Percentiles rank a stretch among this genome's conserved stretches.
phyloP scores from a whole-genome alignment of 2,113 vertebrate species.

The Murina feae region DNA sequence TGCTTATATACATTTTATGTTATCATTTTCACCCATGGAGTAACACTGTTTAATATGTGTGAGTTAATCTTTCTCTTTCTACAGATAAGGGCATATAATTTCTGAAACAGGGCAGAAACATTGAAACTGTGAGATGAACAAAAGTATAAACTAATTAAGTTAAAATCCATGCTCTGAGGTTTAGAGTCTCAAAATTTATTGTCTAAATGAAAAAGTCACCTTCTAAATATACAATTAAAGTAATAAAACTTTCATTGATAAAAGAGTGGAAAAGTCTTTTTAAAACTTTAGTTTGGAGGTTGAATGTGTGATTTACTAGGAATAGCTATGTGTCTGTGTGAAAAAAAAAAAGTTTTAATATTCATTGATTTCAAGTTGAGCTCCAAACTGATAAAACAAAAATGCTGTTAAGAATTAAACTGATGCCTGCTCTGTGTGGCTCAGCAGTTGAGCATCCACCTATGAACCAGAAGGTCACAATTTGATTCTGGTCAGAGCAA shows the following conservation, averaged over 20 bases:
- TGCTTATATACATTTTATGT: conserved; percentile 26
- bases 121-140: conserved; percentile 53
- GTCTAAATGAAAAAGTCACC: conserved; percentile 60
- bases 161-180: conserved; percentile 56
- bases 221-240: conserved; percentile 61
- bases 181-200: conserved; percentile 40
- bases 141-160: conserved; percentile 63
- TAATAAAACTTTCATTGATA: conserved; percentile 46
- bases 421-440: too few relatives aligned
- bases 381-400: neutral
- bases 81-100: conserved; percentile 62
- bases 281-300: conserved; percentile 30
- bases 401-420: neutral
- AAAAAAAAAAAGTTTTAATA: conserved; percentile 15
- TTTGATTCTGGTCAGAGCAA: too few relatives aligned
- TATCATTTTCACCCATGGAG: conserved; percentile 57
- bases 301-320: neutral
- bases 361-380: neutral
- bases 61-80: conserved; percentile 55
- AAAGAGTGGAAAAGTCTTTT: neutral
- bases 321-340: neutral
- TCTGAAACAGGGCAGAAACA: conserved; percentile 31
- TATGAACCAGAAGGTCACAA: too few relatives aligned
- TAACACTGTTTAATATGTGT: conserved; percentile 58
- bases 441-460: too few relatives aligned